Percentiles rank a stretch among this genome's conserved stretches.
Evolutionary conservation across 1,140 invertebrate species (phyloP).

Genomic region (Adelges cooleyi): DNA sequence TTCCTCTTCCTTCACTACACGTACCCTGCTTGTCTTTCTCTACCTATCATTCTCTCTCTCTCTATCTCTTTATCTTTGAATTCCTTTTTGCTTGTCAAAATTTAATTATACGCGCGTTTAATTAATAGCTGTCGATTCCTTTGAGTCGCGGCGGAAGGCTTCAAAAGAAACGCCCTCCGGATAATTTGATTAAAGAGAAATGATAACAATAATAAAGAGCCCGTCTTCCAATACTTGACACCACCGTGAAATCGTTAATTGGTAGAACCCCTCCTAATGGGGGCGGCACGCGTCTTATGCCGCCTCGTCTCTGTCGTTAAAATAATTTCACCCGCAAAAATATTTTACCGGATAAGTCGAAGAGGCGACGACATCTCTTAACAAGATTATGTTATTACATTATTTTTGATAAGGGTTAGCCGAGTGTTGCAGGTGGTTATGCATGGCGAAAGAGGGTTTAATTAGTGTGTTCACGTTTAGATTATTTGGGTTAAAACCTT

Average conservation of each 20-base stretch:
- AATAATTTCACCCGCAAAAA: background rate
- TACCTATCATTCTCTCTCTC: background rate
- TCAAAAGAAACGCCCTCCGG: constrained; percentile 23
- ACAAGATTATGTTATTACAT: background rate
- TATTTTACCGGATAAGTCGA: background rate
- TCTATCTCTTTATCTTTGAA: background rate
- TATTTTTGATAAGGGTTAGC: constrained; percentile 3
- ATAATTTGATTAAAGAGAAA: constrained; percentile 29
- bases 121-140: constrained; percentile 28
- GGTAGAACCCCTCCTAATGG: background rate
- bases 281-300: background rate
- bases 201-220: constrained; percentile 28
- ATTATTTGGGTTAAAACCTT: no score
- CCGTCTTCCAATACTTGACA: constrained; percentile 22
- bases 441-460: no score
- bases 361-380: background rate
- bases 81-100: constrained; percentile 24
- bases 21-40: background rate
- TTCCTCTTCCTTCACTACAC: background rate
- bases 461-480: no score
- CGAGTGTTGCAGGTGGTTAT: no score
- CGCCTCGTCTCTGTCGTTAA: background rate
- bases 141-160: background rate
- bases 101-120: constrained; percentile 26
- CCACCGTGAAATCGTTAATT: constrained; percentile 26